Evolutionary conservation across 2,113 vertebrate species (phyloP), one percentile per base, ranked within the genome.

Genomic region (Leuciscus idus): DNA sequence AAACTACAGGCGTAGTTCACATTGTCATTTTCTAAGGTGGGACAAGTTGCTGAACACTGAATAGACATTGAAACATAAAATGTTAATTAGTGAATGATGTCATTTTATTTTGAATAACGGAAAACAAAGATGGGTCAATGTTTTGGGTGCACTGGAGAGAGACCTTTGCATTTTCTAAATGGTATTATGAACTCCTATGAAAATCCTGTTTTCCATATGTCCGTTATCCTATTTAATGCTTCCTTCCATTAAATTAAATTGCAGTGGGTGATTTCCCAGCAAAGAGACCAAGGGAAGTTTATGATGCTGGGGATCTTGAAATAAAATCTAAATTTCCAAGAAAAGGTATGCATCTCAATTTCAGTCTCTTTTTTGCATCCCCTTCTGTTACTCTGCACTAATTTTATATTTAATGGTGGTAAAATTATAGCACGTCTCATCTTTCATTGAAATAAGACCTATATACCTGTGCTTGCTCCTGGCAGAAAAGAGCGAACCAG

Each of bases 261-360:
- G 93, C 82, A 93, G 95, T 3, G 93, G 94, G 1, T 90, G 95
- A 0, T 43, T 91, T 95, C 0, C 95, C 97, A 1, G 92, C 95
- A 83, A 98, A 98, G 86, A 93, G 97, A 57, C 93, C 96, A 91
- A 92, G 96, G 62, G 97, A 97, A 52, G 93, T 96, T 82, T 91
- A 92, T 13, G 85, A 77, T 0, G 96, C 90, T 28, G 96, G 96
- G 0, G 89, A 87, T 2, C 95, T 96, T 88, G 97, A 96, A 93
- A 97, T 97, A 93, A 97, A 96, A 89, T 97, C 97, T 93, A 98
- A 98, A 93, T 96, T 98, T 91, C 97, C 97, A 89, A 98, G 97
- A 91, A 97, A 96, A 96, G 96, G 96, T 95, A 80, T 4, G 62
- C 43, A 12, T 84, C 66, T 39, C 19, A 72, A 72, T 72, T 39